Evolutionary conservation across 1,140 invertebrate genomes (phyloP), one percentile per base, ranked within the genome.

Genomic region (Drosophila aff.): DNA sequence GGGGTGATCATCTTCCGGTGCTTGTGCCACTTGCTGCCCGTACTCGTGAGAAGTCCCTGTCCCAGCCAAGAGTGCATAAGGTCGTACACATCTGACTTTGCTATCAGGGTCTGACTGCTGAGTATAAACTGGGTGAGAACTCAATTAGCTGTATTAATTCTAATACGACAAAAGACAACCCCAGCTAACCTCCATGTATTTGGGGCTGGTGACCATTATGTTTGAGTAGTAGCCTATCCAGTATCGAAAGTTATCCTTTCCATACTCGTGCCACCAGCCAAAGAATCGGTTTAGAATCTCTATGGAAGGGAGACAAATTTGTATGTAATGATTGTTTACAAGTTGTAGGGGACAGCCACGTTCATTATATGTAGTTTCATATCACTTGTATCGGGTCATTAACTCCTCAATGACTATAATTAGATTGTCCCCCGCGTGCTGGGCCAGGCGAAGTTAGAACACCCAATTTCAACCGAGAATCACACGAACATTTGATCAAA

Each of bases 1-100:
- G 97, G 97, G 0, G 97, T 97, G 23, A 98, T 92, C 82, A 92
- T 92, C 58, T 92, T 92, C 18, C 92, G 78, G 50, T 91, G 91
- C 52, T 85, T 91, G 47, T 79, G 68, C 91, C 92, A 92, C 36
- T 86, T 87, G 33, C 68, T 77, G 57, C 86, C 92, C 2, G 79
- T 80, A 41, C 91, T 92, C 2, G 90, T 92, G 2, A 94, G 79
- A 16, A 94, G 69, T 10, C 93, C 93, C 28, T 87, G 66, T 7
- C 93, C 93, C 49, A 94, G 69, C 93, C 93, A 94, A 5, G 93
- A 86, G 55, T 93, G 80, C 21, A 93, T 81, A n/a, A 93, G 84
- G 40, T 93, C 91, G 60, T 94, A 94, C 13, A 81, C 67, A 60
- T 90, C 85, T 0, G 85, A 76, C 41, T 92, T 92, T 11, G 65